Base-by-base conservation (phyloP, 2,888 invertebrate genomes). In the Xanthia togata region DNA sequence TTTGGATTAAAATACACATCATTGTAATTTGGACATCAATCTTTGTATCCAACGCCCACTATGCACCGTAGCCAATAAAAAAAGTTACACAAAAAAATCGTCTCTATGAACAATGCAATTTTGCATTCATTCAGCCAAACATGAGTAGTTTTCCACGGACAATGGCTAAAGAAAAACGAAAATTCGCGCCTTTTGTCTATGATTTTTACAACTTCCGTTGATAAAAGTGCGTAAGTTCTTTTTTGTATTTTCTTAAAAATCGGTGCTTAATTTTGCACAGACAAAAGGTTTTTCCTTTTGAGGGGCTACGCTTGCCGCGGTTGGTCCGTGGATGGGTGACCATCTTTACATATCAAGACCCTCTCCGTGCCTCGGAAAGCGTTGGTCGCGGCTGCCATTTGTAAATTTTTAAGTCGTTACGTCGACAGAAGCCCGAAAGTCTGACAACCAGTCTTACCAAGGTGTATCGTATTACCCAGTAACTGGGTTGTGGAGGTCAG, bases 151-250 rank as follows among this genome's bases (percentile, higher is more conserved):
- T 63, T 64, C 23, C 31, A 26, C 26, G 35, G 26, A 20, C 71
- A 60, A 72, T 57, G 23, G 23, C 57, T 17, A 57, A 68, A 57
- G 17, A 73, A 78, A 81, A 81, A 55, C 71, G 35, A 73, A 57
- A 57, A 35, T 35, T 63, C 50, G 23, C 62, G 81, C 77, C 63
- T 75, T 72, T 78, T 57, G 53, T 81, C 63, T 78, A 41, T 78
- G 55, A 41, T 50, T 78, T 74, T 64, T 41, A 64, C 50, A 57
- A 80, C 78, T 57, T 78, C 81, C 81, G 50, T 57, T 50, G 81
- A 63, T 78, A 77, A 72, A 38, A 57, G 41, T 73, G 63, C 47
- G 12, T 23, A 59, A 23, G n/a, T 55, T 17, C 2, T n/a, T 73
- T n/a, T 70, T 35, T 26, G 50, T 55, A n/a, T 41, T 73, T 71